Evolutionary conservation across 2,113 vertebrate genomes (phyloP), one percentile per base, ranked within the genome.

Genomic region (Prionailurus bengalensis): DNA sequence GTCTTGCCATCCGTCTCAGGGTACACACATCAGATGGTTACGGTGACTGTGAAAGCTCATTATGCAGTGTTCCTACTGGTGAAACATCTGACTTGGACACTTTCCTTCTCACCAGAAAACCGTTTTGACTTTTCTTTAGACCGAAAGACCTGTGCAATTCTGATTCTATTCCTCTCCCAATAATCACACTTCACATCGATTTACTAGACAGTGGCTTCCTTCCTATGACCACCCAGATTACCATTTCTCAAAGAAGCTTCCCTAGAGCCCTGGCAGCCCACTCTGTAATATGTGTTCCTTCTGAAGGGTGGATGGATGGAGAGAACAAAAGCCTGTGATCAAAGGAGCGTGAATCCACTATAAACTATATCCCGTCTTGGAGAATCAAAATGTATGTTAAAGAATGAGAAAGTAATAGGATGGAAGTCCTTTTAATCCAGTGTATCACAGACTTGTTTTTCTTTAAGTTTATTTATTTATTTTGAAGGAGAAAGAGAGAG

Each of bases 81-180:
- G 63, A 81, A 88, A 82, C 95, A 82, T 92, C 84, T 94, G 74
- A 97, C 80, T 91, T 83, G 45, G 36, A 55, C 11, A 27, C 76
- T 33, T 83, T 84, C 39, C 63, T 85, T 83, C 85, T 93, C 42
- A 13, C 55, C 85, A 71, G 76, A 85, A 94, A 86, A 61, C 16
- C 0, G 1, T 21, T 73, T 29, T 78, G 17, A 90, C 45, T 89
- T 36, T 82, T 63, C 33, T 70, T 70, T 55, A 48, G 36, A 79
- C 74, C 29, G 73, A 84, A 93, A 87, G 55, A n/a, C 19, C n/a
- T 3, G 39, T 73, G 33, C 0, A 33, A 31, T 33, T 55, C 63
- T 80, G 29, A 51, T 17, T 95, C 51, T 70, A 29, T 39, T 65
- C 88, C 31, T 71, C 58, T 89, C 66, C 58, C 65, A 80, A 36